These are phyloP conservation scores for Sussaba pulchella DNA, from an alignment of 2,888 invertebrate genomes.

Conservation along the genomic window DNA sequence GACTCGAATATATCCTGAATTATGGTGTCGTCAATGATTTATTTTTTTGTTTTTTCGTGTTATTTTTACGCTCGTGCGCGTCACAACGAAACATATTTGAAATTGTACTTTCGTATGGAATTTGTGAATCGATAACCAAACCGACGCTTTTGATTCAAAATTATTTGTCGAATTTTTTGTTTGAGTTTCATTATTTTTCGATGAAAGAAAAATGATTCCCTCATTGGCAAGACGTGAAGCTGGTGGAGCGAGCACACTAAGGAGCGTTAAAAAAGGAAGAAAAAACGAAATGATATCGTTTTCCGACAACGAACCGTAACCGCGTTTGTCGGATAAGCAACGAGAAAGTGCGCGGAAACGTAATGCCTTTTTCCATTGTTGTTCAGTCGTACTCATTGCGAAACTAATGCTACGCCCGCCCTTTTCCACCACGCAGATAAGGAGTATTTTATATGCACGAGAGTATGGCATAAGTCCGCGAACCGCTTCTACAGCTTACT, in stretches of 20 bases:
- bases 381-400: conserved; percentile 72
- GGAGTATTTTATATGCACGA: conserved; percentile 74
- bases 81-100: background rate
- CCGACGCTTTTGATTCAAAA: background rate
- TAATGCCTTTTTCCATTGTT: conserved; percentile 73
- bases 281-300: conserved; percentile 63
- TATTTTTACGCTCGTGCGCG: background rate
- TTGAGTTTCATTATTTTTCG: conserved; percentile 33
- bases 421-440: conserved; percentile 64
- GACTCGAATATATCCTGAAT: conserved; percentile 33
- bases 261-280: conserved; percentile 1
- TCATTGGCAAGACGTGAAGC: conserved; percentile 39
- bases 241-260: conserved; percentile 1
- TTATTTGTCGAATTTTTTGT: conserved; percentile 28
- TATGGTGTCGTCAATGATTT: conserved; percentile 42
- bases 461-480: conserved; percentile 65
- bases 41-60: background rate
- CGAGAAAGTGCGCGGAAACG: conserved; percentile 64
- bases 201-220: conserved; percentile 22
- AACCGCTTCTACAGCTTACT: conserved; percentile 63
- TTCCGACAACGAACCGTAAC: conserved; percentile 54
- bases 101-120: background rate
- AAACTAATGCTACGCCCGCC: conserved; percentile 69
- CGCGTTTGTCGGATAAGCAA: conserved; percentile 70
- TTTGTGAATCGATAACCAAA: background rate